Evolutionary conservation across 2,113 vertebrate genomes (phyloP), one percentile per base, ranked within the genome.

Genomic region (Atlantisia rogersi): DNA sequence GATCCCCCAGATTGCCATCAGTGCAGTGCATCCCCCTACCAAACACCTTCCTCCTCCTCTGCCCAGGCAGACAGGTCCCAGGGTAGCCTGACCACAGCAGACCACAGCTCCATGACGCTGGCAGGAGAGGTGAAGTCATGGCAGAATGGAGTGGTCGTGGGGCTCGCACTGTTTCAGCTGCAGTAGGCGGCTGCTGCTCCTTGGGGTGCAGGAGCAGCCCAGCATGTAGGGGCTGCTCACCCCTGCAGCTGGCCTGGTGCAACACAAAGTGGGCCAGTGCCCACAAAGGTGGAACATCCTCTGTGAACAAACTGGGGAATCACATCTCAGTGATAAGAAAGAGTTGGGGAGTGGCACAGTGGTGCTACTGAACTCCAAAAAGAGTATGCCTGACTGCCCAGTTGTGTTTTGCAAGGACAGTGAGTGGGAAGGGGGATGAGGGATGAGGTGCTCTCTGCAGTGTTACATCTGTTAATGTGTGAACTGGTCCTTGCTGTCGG

Each of bases 191-290:
- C 58, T 35, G 53, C 55, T 39, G 55, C 39, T 56, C 32, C 3
- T 0, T 5, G 32, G 68, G 53, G 13, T 12, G 42, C n/a, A 22
- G 55, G 52, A 64, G 37, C 37, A 39, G 35, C 15, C 32, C 73
- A 40, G 40, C 9, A 24, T 1, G 0, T 15, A 6, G 1, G 62
- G 37, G 50, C 58, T 71, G 46, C 39, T 60, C 56, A 6, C 11
- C 8, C 24, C 20, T 2, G 8, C 20, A 28, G 37, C 3, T 28
- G 31, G 3, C 48, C 42, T 6, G 5, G 40, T 2, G 2, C 17
- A 40, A 15, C 0, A 1, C 18, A n/a, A n/a, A n/a, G n/a, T n/a
- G n/a, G n/a, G 46, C 28, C 81, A 52, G 60, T 0, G 0, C 25
- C 31, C 0, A 0, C 20, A 22, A 16, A 68, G 22, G 29, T 14